Evolutionary conservation across 53 echinoderm and acorn worm species (phyloP), one percentile per base, ranked within the genome.

Genomic region (Glandiceps talaboti): DNA sequence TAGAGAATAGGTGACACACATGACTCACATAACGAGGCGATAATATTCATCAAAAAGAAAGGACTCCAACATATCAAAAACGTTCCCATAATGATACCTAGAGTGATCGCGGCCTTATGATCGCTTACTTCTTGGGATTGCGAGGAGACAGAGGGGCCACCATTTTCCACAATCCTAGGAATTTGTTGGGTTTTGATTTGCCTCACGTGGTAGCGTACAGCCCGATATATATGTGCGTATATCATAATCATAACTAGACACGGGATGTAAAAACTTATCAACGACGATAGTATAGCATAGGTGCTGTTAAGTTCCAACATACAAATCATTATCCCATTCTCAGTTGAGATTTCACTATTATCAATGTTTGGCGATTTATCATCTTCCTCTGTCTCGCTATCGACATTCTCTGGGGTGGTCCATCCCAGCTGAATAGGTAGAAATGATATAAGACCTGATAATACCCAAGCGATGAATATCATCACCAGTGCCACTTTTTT

Each of bases 71-170:
- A 99, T 78, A 93, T 78, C 0, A 99, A 75, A 74, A 99, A 99
- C 14, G 92, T 92, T 6, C 99, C 99, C 99, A 99, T 99, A 73
- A 99, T 93, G 33, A 99, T 93, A 28, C 99, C 99, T 14, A 99
- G 89, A 14, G 99, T 99, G 26, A 91, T 79, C 1, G 99, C 99
- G 12, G 99, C 99, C 79, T 99, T 99, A 77, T 93, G 91, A 77
- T 99, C 99, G 73, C 87, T 85, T 75, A 89, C 88, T 10, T 91
- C 91, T 80, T 94, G 94, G 81, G 31, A 45, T 82, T 99, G 99
- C 30, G 87, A 99, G 29, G 89, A 89, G 73, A 89, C 91, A 74
- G 93, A 91, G 1, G 90, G 86, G 75, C 86, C 84, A 31, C 89
- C 87, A 73, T 88, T 84, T 45, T 45, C 64, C 64, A 45, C 64